Evolutionary conservation across 1,140 invertebrate genomes (phyloP), one percentile per base, ranked within the genome.

Genomic region (Cyclina sinensis): DNA sequence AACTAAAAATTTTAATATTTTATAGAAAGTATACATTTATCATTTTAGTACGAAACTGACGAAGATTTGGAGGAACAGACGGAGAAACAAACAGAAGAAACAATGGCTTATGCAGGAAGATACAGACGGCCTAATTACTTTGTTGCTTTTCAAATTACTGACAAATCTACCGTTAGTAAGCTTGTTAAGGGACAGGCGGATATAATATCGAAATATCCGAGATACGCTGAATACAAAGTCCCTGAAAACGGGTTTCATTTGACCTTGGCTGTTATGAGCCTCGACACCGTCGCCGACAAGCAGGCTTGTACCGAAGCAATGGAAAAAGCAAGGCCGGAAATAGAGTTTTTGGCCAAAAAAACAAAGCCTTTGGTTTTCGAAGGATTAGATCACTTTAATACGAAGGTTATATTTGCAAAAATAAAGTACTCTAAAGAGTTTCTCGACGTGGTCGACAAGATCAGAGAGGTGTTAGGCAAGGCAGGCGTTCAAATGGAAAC

Each of bases 101-200:
- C 24, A 37, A 81, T 90, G 54, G 74, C 88, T 51, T 91, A 91
- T 88, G 93, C 93, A 90, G 74, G 89, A n/a, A 87, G 93, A 16
- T 94, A 94, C 79, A 85, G 93, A 37, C 83, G 93, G n/a, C 95
- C 96, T 32, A 96, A 95, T 87, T 94, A 95, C 89, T 96, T 96
- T 89, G 48, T 96, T 14, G 95, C 94, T 81, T 68, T 95, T 9
- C 89, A 95, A 21, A 91, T 96, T 39, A 93, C 91, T 0, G 90
- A 94, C 68, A 87, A 91, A 48, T 80, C 2, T 18, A 91, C 14
- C 32, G 90, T 30, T 32, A 27, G 16, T 76, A 86, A n/a, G 82
- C 73, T 32, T 76, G 37, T n/a, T 73, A 78, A 39, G 46, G 68
- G 11, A 83, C 91, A 74, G 86, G 90, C 46, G 65, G 90, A 30